These are phyloP conservation scores for Ridgeia piscesae DNA, from an alignment of 1,140 invertebrate species.

Conservation along the genomic window DNA sequence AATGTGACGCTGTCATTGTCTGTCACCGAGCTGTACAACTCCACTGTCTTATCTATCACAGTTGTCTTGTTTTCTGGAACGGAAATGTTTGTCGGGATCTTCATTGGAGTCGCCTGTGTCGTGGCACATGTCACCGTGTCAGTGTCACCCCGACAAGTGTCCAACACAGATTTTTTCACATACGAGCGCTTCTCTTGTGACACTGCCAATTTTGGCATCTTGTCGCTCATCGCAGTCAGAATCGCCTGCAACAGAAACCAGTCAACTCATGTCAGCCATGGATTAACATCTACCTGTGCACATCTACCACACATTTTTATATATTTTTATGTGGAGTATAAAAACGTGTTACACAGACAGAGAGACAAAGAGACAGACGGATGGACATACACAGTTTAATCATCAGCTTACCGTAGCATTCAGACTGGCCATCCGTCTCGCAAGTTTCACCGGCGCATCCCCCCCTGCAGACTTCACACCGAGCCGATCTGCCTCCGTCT, in stretches of 20 bases:
- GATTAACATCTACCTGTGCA: too few relatives aligned
- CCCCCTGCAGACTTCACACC: background rate
- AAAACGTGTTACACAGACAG: background rate
- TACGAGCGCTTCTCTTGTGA: background rate
- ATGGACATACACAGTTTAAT: background rate
- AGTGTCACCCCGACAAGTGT: background rate
- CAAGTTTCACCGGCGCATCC: background rate
- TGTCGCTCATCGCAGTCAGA: background rate
- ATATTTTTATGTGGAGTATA: too few relatives aligned
- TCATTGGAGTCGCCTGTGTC: background rate
- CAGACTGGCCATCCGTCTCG: slow-evolving; percentile 23
- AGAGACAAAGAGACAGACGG: too few relatives aligned
- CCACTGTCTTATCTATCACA: background rate
- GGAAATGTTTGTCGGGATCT: background rate
- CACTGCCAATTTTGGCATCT: background rate
- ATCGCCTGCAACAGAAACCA: background rate
- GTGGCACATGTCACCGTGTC: background rate
- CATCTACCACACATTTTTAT: background rate
- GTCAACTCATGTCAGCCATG: background rate
- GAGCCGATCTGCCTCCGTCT: background rate
- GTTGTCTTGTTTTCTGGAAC: background rate
- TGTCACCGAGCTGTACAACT: background rate
- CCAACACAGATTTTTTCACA: background rate
- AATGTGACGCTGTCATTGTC: background rate
- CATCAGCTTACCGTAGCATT: slow-evolving; percentile 20